Conservation (phyloP, 2,797 vertebrate species). For the Denticeps clupeoides region DNA sequence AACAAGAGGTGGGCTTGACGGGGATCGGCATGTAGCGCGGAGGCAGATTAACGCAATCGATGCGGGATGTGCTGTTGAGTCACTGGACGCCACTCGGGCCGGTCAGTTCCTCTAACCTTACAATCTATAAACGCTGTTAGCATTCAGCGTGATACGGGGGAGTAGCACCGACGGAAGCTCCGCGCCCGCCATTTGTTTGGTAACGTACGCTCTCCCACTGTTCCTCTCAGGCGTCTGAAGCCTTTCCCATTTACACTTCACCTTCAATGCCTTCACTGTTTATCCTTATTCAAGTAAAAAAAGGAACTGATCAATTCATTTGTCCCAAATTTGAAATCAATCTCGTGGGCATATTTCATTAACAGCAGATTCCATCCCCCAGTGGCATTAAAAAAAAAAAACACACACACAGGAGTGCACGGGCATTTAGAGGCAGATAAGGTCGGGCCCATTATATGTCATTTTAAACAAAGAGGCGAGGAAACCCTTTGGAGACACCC, state of each 20-base stretch:
- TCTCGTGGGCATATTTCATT: constrained; percentile 64
- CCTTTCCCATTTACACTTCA: too few species aligned
- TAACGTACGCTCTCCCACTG: too few species aligned
- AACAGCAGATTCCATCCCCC: constrained; percentile 58
- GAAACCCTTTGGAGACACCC: constrained; percentile 81
- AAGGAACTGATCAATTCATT: constrained; percentile 97
- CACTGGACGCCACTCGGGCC: constrained; percentile 2
- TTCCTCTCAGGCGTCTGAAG: too few species aligned
- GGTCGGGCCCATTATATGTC: constrained; percentile 86
- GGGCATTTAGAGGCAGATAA: constrained; percentile 87
- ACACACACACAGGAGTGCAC: too few species aligned
- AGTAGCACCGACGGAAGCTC: too few species aligned
- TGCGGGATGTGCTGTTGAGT: constrained; percentile 17
- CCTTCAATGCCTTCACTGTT: too few species aligned
- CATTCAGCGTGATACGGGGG: too few species aligned
- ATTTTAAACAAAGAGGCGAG: constrained; percentile 90
- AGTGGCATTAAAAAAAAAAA: constrained; percentile 36
- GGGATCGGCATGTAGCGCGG: constrained; percentile 5
- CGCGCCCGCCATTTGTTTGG: too few species aligned
- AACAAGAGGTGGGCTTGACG: constrained; percentile 11
- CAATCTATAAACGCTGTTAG: constrained; percentile 2
- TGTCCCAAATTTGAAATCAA: constrained; percentile 82
- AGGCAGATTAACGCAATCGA: constrained; percentile 25
- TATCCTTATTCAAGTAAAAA: too few species aligned
- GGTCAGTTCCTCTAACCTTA: constrained; percentile 12